A percentile compares a stretch with the other conserved stretches of the same genome.
phyloP scores from a whole-genome alignment of 2,888 invertebrate species.

The Phyllotreta striolata region DNA sequence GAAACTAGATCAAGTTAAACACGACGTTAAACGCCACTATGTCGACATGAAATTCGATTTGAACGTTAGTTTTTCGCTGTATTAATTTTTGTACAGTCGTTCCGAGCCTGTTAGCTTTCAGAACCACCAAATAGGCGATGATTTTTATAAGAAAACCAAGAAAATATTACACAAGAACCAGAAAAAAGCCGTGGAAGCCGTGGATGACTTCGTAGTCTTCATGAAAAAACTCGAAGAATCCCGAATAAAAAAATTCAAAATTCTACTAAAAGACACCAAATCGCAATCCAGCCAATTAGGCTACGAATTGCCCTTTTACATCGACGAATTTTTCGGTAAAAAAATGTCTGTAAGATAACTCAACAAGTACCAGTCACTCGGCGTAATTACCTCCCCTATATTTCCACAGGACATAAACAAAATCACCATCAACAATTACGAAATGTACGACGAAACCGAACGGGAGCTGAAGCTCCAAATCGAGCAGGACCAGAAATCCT shows the following conservation, averaged over 20 bases:
- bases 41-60: constrained; percentile 21
- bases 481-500: constrained; percentile 47
- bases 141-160: constrained; percentile 33
- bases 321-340: constrained; percentile 53
- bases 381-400: background rate
- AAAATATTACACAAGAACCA: constrained; percentile 31
- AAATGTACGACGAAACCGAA: constrained; percentile 50
- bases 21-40: constrained; percentile 37
- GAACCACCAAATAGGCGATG: constrained; percentile 30
- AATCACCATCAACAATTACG: constrained; percentile 52
- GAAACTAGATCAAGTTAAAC: constrained; percentile 33
- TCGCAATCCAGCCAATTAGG: constrained; percentile 48
- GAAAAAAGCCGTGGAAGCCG: constrained; percentile 32
- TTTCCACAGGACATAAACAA: constrained; percentile 53
- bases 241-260: constrained; percentile 49
- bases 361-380: background rate
- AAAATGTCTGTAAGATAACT: constrained; percentile 50
- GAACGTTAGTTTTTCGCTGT: constrained; percentile 1
- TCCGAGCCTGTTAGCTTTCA: background rate
- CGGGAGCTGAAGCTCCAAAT: constrained; percentile 48
- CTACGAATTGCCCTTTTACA: constrained; percentile 50
- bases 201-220: constrained; percentile 43
- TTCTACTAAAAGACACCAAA: constrained; percentile 48
- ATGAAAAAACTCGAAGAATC: constrained; percentile 46
- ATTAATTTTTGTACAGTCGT: background rate